Evolutionary conservation across 2,888 invertebrate genomes (phyloP).

Genomic region (Sialis lutaria): DNA sequence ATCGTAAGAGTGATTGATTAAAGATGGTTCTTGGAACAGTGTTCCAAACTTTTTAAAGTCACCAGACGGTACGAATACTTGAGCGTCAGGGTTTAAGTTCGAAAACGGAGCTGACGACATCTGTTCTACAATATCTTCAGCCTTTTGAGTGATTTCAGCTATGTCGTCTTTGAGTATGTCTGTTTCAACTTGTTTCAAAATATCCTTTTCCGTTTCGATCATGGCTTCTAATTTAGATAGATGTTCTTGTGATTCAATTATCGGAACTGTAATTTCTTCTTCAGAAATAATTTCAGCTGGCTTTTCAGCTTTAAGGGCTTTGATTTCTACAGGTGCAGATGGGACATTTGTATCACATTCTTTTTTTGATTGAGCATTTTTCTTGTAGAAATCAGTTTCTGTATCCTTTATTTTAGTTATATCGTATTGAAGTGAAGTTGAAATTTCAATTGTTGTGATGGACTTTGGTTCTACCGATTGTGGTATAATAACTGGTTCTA

Average conservation of each 20-base stretch:
- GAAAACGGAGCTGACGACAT: constrained; percentile 9
- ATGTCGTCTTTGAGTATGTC: not conserved
- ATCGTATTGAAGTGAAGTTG: no score
- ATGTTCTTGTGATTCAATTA: not conserved
- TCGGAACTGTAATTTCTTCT: not conserved
- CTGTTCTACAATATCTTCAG: not conserved
- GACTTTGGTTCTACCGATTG: no score
- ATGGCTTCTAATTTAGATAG: constrained; percentile 2
- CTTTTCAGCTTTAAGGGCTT: not conserved
- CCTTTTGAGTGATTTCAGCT: not conserved
- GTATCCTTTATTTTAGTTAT: not conserved
- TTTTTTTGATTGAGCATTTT: not conserved
- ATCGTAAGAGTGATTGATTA: no score
- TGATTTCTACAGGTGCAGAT: not conserved
- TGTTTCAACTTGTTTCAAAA: not conserved
- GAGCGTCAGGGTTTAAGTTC: constrained; percentile 23
- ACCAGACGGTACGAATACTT: constrained; percentile 20
- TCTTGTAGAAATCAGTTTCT: not conserved
- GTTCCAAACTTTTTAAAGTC: no score
- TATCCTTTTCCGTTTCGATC: not conserved
- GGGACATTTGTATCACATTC: not conserved
- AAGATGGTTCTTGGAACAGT: no score
- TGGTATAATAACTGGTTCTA: no score
- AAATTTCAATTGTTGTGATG: no score
- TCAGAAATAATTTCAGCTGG: not conserved